Evolutionary conservation across 2,797 vertebrate species (phyloP), one percentile per base, ranked within the genome.

Genomic region (Mormyrops boulengeri): DNA sequence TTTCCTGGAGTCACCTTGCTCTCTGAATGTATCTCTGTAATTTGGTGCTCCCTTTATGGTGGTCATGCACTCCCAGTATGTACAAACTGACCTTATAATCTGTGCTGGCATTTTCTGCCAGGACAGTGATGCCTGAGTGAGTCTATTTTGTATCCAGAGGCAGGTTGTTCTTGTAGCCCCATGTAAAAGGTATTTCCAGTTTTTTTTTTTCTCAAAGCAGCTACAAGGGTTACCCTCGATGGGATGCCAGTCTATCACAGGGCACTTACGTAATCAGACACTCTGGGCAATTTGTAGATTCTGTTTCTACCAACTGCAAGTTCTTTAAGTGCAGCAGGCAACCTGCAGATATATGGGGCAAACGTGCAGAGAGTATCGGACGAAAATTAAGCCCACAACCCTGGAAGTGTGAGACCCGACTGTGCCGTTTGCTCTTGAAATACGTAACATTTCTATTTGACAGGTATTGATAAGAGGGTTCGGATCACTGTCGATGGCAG

Each of bases 61-160:
- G 85, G 53, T 87, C 85, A 87, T 87, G 53, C 85, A 87, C 85
- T 87, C 85, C 53, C 26, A 87, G 19, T 87, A 57, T 57, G 85
- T 38, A 87, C 85, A 87, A 87, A 52, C 85, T 87, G 85, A 87
- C 85, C 85, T 87, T 57, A 87, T 87, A 87, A 87, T 87, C 85
- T 41, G 50, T 41, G 34, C 34, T 11, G 50, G 50, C 85, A 38
- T 34, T 87, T 60, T 87, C 17, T 60, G 30, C 50, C 53, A 38
- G 52, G 52, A 87, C 53, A 87, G 53, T 57, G 85, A 87, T 57
- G 53, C 14, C 85, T 87, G 26, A 87, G 5, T 30, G 30, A 55
- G 50, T 87, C 85, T 38, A 44, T 53, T 87, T 55, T 87, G 52
- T 41, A 11, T 55, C 85, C 34, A 34, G 17, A 57, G 85, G 50